Percentiles rank a stretch among this genome's conserved stretches.
phyloP scores from a whole-genome alignment of 2,113 vertebrate genomes.

The Catharus bicknelli region DNA sequence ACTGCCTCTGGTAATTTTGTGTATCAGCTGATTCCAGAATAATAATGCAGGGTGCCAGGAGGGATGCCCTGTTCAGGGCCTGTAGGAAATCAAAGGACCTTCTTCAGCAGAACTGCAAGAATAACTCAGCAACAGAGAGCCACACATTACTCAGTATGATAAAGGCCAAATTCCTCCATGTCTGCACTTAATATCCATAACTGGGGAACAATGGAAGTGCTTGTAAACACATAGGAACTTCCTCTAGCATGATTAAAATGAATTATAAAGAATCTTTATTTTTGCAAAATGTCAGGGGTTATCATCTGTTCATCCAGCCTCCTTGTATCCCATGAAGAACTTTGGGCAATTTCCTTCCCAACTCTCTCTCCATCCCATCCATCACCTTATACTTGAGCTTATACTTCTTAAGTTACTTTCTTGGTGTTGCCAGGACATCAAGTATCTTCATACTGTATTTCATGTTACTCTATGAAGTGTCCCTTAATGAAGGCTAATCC shows the following conservation, averaged over 20 bases:
- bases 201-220: neutral
- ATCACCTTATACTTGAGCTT: neutral
- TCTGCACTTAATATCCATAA: neutral
- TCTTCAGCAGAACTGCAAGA: neutral
- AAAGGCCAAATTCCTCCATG: neutral
- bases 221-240: neutral
- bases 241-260: neutral
- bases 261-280: neutral
- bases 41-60: neutral
- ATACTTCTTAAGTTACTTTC: neutral
- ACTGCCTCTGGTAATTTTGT: neutral
- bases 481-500: neutral
- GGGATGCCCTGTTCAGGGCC: neutral
- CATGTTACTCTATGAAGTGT: neutral
- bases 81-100: neutral
- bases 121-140: neutral
- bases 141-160: neutral
- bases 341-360: neutral
- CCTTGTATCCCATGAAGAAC: neutral
- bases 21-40: neutral
- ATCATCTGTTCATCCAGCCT: neutral
- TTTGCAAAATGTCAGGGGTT: neutral
- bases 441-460: neutral
- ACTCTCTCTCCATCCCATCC: neutral
- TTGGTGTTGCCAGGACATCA: neutral